phyloP scores from a whole-genome alignment of 2,113 vertebrate genomes.

The Bothrops jararaca region DNA sequence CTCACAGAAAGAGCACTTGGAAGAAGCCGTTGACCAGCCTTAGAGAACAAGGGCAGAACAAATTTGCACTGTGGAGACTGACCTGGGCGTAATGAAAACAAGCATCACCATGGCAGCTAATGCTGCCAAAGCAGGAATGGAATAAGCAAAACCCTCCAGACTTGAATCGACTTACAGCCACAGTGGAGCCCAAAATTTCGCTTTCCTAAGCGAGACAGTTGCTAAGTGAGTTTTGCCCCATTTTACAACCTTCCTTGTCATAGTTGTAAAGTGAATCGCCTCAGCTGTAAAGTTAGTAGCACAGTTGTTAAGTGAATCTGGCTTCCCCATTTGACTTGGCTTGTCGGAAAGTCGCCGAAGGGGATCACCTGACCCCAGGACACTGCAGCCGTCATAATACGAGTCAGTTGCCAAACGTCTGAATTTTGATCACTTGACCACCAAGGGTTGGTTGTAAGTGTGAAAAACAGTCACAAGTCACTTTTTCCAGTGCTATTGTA shows the following conservation, averaged over 20 bases:
- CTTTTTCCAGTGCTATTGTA: background rate
- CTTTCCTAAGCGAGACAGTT: too few relatives aligned
- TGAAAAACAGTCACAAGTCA: background rate
- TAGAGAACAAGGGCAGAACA: background rate
- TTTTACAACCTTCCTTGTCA: too few relatives aligned
- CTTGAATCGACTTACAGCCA: too few relatives aligned
- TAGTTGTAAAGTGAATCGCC: background rate
- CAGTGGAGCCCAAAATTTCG: too few relatives aligned
- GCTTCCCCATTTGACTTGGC: too few relatives aligned
- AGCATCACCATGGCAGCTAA: background rate
- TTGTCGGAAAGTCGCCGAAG: too few relatives aligned
- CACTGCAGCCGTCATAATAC: too few relatives aligned
- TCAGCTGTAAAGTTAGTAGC: background rate
- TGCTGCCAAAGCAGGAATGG: background rate
- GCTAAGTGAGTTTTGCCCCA: background rate
- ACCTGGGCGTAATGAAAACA: background rate
- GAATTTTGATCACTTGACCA: too few relatives aligned
- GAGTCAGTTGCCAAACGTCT: too few relatives aligned
- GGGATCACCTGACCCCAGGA: background rate
- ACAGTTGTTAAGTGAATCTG: background rate
- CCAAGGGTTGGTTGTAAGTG: background rate
- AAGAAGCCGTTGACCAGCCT: background rate
- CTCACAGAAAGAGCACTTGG: background rate
- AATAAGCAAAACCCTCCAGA: too few relatives aligned
- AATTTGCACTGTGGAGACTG: accelerated